Evolutionary conservation across 2,888 invertebrate genomes (phyloP).

Genomic region (Drosophila mettleri): DNA sequence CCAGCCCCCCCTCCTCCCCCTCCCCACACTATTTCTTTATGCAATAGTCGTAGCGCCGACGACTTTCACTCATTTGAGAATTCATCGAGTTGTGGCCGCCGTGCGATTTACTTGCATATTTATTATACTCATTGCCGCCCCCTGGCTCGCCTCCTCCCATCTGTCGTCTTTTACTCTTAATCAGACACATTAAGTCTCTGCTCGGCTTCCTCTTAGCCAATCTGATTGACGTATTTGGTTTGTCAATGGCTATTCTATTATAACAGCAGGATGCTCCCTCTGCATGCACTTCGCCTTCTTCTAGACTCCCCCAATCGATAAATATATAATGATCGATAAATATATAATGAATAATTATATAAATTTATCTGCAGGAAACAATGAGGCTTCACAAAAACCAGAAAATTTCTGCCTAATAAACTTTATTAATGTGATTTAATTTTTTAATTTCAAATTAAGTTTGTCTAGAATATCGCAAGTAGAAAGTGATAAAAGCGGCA

Average conservation of each 20-base stretch:
- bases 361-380: too few species aligned
- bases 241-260: neutral
- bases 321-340: too few species aligned
- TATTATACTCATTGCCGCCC: conserved; percentile 25
- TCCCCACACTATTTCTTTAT: conserved; percentile 30
- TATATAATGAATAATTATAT: too few species aligned
- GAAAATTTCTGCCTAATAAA: too few species aligned
- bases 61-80: conserved; percentile 77
- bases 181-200: neutral
- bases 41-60: conserved; percentile 37
- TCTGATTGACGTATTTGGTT: neutral
- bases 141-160: neutral
- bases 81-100: conserved; percentile 62
- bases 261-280: too few species aligned
- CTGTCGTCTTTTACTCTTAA: neutral
- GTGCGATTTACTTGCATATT: conserved; percentile 54
- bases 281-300: too few species aligned
- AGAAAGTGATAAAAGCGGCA: too few species aligned
- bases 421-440: too few species aligned
- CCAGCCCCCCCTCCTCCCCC: neutral
- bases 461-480: too few species aligned
- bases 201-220: conserved; percentile 4
- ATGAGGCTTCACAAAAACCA: too few species aligned
- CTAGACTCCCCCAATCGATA: too few species aligned
- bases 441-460: too few species aligned